Evolutionary conservation across 2,113 vertebrate genomes (phyloP).

Genomic region (Delphinapterus leucas): DNA sequence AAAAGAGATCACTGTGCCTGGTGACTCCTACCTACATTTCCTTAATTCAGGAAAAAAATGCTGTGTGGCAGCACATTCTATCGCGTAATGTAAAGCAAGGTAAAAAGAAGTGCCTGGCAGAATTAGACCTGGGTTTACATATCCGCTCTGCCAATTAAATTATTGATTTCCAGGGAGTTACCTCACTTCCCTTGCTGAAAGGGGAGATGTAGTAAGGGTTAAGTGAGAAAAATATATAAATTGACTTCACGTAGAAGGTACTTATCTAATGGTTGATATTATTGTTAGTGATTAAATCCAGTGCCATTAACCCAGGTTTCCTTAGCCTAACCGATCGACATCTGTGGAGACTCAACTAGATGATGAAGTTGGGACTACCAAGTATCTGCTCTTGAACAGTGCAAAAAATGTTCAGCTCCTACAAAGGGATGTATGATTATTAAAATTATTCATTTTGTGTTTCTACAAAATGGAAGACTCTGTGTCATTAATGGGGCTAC

Average conservation of each 20-base stretch:
- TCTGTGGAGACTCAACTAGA: background rate
- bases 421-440: background rate
- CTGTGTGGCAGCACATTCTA: background rate
- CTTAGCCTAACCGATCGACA: background rate
- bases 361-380: background rate
- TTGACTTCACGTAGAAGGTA: background rate
- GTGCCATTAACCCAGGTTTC: background rate
- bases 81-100: background rate
- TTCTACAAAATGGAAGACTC: background rate
- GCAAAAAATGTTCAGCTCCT: background rate
- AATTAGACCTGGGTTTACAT: background rate
- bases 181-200: background rate
- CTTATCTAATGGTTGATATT: background rate
- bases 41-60: background rate
- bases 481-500: background rate
- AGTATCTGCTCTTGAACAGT: background rate
- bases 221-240: background rate
- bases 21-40: background rate
- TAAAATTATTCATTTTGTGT: background rate
- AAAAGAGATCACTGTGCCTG: background rate
- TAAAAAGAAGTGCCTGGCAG: background rate
- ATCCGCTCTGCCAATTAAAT: background rate
- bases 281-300: background rate
- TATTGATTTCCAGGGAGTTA: background rate
- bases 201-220: background rate